phyloP scores from a whole-genome alignment of 1,140 invertebrate genomes.

The Drosophila pallidifrons region DNA sequence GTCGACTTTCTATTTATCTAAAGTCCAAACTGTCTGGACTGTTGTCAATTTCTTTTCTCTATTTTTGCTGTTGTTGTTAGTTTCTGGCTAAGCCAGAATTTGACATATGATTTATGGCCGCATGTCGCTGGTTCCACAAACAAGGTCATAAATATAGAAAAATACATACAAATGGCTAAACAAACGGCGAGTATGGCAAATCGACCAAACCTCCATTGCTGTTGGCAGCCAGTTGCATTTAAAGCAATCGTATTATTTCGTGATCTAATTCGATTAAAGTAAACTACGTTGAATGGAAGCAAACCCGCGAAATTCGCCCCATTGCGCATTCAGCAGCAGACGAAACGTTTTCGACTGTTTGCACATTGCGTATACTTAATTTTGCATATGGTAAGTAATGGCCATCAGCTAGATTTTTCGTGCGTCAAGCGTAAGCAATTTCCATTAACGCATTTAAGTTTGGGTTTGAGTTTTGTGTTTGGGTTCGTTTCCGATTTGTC shows the following conservation, averaged over 20 bases:
- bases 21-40: conserved; percentile 15
- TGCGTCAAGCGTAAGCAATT: conserved; percentile 58
- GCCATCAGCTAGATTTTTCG: conserved; percentile 34
- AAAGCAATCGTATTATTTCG: background rate
- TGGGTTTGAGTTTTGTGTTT: conserved; percentile 1
- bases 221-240: conserved; percentile 17
- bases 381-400: conserved; percentile 57
- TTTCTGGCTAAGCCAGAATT: conserved; percentile 45
- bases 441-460: conserved; percentile 54
- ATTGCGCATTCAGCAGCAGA: conserved; percentile 25
- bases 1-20: conserved; percentile 25
- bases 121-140: conserved; percentile 67
- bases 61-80: conserved; percentile 3
- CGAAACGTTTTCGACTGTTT: conserved; percentile 32
- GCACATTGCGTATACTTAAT: conserved; percentile 69
- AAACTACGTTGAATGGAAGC: conserved; percentile 13
- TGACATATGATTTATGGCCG: conserved; percentile 67
- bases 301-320: conserved; percentile 22
- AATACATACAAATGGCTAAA: conserved; percentile 37
- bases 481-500: conserved; percentile 33
- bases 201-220: conserved; percentile 26
- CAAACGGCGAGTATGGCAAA: conserved; percentile 35
- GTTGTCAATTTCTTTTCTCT: conserved; percentile 8
- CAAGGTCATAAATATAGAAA: conserved; percentile 71
- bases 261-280: conserved; percentile 37